These are phyloP conservation scores for Poecilia latipinna DNA, from an alignment of 2,113 vertebrate genomes.

Conservation along the genomic window DNA sequence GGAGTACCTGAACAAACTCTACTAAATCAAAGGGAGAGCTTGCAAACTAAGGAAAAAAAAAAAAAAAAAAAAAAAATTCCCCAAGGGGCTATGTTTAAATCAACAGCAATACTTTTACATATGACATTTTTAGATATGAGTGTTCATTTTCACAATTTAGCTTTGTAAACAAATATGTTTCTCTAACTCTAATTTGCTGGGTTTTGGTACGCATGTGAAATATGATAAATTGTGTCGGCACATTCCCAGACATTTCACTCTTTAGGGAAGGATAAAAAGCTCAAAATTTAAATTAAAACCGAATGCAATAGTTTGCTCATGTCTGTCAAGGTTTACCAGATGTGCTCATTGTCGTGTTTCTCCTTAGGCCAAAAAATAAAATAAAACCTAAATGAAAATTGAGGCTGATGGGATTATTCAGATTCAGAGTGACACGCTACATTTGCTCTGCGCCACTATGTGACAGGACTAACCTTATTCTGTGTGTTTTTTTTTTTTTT, in stretches of 20 bases:
- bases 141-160: neutral
- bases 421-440: neutral
- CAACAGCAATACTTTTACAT: neutral
- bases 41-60: too few species aligned
- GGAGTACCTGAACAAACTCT: too few species aligned
- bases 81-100: neutral
- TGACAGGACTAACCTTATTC: neutral
- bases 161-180: neutral
- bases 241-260: neutral
- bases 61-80: too few species aligned
- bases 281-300: conserved; percentile 6
- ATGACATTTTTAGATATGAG: neutral
- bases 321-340: neutral
- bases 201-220: neutral
- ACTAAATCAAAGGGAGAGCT: neutral
- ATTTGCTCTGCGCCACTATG: neutral
- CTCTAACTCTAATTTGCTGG: neutral
- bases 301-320: conserved; percentile 28
- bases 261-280: too few species aligned
- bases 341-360: neutral
- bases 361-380: neutral
- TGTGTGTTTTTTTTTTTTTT: too few species aligned
- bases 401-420: neutral
- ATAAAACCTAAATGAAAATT: neutral
- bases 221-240: neutral